phyloP scores from a whole-genome alignment of 2,888 invertebrate genomes.

The Aspidiotus destructor region DNA sequence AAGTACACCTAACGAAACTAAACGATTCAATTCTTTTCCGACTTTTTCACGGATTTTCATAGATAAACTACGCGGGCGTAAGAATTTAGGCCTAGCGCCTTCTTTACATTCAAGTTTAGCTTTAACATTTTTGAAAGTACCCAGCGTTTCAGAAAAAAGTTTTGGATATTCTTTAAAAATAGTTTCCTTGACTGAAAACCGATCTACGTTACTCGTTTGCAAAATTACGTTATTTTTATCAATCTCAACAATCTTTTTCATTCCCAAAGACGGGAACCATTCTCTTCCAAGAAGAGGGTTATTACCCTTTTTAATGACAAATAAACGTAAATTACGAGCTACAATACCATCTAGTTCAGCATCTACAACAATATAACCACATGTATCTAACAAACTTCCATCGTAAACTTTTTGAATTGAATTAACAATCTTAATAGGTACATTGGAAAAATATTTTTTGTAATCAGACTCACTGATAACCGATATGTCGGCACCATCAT shows the following conservation, averaged over 20 bases:
- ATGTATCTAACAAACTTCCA: neutral
- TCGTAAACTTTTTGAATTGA: conserved; percentile 6
- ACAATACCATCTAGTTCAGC: conserved; percentile 5
- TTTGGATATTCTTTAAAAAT: conserved; percentile 4
- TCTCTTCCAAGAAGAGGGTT: conserved; percentile 19
- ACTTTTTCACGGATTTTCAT: conserved; percentile 16
- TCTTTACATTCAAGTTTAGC: conserved; percentile 10
- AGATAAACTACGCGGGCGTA: conserved; percentile 1
- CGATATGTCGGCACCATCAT: conserved; percentile 15
- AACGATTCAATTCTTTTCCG: neutral
- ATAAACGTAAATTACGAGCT: neutral
- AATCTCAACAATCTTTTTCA: conserved; percentile 12
- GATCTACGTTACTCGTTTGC: neutral
- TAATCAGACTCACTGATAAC: conserved; percentile 3
- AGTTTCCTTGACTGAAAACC: neutral
- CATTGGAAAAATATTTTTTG: conserved; percentile 9
- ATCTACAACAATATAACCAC: conserved; percentile 4
- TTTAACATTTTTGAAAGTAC: conserved; percentile 13
- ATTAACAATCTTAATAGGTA: neutral
- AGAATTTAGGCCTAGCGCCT: conserved; percentile 15
- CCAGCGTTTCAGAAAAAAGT: conserved; percentile 17
- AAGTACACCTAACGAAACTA: neutral
- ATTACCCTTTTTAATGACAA: conserved; percentile 19
- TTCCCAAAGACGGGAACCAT: conserved; percentile 14
- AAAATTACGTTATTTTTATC: conserved; percentile 2